Evolutionary conservation across 2,888 invertebrate species (phyloP).

Genomic region (Leistus spinibarbis): DNA sequence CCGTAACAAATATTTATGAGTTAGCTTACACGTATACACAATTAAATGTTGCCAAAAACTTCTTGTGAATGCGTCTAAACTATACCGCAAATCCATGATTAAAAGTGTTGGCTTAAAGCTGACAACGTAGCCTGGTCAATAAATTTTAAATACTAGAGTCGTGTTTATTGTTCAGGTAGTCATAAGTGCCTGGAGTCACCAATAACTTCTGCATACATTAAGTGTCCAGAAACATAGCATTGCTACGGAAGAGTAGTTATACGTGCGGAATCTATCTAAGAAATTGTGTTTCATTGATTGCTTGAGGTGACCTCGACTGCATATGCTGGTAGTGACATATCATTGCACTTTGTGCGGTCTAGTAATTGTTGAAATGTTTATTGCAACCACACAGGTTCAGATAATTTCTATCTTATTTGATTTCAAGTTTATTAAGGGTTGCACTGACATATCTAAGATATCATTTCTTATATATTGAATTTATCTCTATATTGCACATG

Average conservation of each 20-base stretch:
- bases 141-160: conserved; percentile 18
- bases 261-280: not conserved
- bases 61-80: too few relatives aligned
- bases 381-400: not conserved
- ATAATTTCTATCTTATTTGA: not conserved
- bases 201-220: conserved; percentile 15
- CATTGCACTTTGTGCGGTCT: conserved; percentile 4
- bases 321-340: conserved; percentile 8
- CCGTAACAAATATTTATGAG: too few relatives aligned
- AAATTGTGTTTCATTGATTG: not conserved
- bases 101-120: conserved; percentile 6
- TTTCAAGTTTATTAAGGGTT: not conserved
- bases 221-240: not conserved
- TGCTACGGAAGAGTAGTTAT: not conserved
- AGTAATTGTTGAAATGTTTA: not conserved
- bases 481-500: not conserved
- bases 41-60: too few relatives aligned
- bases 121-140: not conserved
- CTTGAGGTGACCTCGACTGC: not conserved
- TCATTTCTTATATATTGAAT: not conserved
- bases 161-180: conserved; percentile 14
- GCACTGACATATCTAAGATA: not conserved
- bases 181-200: conserved; percentile 23
- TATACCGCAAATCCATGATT: conserved; percentile 4
- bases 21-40: too few relatives aligned